Base-by-base conservation (phyloP, 2,888 invertebrate species). In the Masnerella sp. region DNA sequence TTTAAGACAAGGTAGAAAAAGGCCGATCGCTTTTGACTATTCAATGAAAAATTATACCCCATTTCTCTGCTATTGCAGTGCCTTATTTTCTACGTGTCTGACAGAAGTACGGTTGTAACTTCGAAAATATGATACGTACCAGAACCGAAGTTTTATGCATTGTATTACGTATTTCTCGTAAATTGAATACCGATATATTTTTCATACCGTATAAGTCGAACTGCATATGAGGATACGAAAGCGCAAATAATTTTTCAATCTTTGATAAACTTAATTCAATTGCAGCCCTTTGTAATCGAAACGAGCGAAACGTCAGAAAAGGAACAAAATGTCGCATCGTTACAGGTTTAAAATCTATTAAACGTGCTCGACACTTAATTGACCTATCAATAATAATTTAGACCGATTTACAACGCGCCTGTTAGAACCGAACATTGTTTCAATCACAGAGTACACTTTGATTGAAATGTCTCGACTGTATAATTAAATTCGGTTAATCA, bases 401-500 rank as follows among this genome's bases (percentile, higher is more conserved):
- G 56, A 51, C 18, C 71, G 34, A 59, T 64, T 59, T 52, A 43
- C 47, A 65, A 59, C 58, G 56, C 51, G 58, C 61, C 70, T 1
- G 62, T 49, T 69, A 59, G 73, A 74, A 78, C 70, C 69, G 69
- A 74, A 77, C 78, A 77, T 76, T 64, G 36, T 64, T 64, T 54
- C 34, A 52, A 45, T 65, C 61, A 56, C 56, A 64, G 34, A 52
- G 18, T 38, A 45, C 32, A 40, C 45, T 67, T 67, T 64, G 69
- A 72, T 71, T 75, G 61, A 69, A 62, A 18, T 52, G 36, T 52
- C 28, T 42, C 62, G 52, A 76, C 65, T 72, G 72, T 80, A 78
- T 79, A 79, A 80, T 81, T 80, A 80, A 76, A 74, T 15, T 45
- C 42, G 65, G 76, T 76, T 79, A 79, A 81, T 80, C 80, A 80